Base-by-base conservation (phyloP, 2,888 invertebrate genomes). In the Erebia aethiops region DNA sequence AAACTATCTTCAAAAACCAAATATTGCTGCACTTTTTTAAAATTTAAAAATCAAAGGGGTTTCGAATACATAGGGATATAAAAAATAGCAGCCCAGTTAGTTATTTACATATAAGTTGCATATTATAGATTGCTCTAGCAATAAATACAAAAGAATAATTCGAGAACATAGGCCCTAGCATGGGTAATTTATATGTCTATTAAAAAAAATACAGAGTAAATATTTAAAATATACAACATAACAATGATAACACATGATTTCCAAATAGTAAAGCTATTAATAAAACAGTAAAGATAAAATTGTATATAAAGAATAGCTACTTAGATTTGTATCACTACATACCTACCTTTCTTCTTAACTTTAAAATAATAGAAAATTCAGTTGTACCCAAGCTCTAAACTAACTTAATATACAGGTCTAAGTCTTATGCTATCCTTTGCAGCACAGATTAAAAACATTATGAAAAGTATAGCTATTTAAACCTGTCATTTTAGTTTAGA, bases 221-320 rank as follows among this genome's bases (percentile, higher is more conserved):
- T 2, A 58, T 14, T 26, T 14, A 14, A 35, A 14, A 57, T 13
- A 26, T 60, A 43, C 5, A 60, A 18, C n/a, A 35, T 16, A 10
- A 60, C 2, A 16, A 21, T 21, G 21, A 21, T 1, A n/a, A 21
- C 26, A 26, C 26, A n/a, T 1, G 41, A 43, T 60, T 16, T 43
- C 16, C 2, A 16, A 43, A 11, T n/a, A 43, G 16, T 41, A 58
- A 58, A 35, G 26, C 26, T 58, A 58, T 35, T n/a, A 58, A 35
- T 58, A 35, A 58, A 26, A 58, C 54, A 35, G 14, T n/a, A 58
- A 26, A 26, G n/a, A 35, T 41, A 43, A 41, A 60, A 60, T 43
- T 41, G 16, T 60, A 60, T 16, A 16, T 43, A 41, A n/a, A 35
- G 2, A 58, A 58, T 8, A 35, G 57, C 57, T 35, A 58, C n/a